phyloP scores from a whole-genome alignment of 2,113 vertebrate species.

The Channa maculata region DNA sequence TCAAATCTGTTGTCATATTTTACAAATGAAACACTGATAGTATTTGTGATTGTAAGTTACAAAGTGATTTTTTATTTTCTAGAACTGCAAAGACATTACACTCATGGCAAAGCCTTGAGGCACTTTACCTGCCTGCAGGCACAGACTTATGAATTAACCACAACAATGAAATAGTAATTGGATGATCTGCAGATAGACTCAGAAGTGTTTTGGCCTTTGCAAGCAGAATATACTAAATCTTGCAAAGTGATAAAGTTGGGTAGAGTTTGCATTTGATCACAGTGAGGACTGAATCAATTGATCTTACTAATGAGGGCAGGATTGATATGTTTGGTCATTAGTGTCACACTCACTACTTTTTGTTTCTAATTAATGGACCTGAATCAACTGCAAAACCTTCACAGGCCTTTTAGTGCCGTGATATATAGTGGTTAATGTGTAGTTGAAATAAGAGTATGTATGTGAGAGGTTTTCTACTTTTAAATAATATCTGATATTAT shows the following conservation, averaged over 20 bases:
- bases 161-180: conserved; percentile 8
- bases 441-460: conserved; percentile 6
- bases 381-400: conserved; percentile 26
- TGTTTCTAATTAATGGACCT: conserved; percentile 19
- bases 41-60: neutral
- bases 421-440: conserved; percentile 6
- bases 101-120: neutral
- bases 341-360: conserved; percentile 29
- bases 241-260: conserved; percentile 6
- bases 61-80: neutral
- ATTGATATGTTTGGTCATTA: conserved; percentile 43
- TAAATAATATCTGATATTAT: conserved; percentile 21
- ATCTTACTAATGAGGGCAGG: conserved; percentile 49
- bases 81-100: neutral
- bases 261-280: neutral
- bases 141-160: conserved; percentile 15
- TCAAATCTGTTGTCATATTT: neutral
- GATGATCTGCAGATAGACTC: conserved; percentile 19
- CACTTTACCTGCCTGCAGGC: neutral
- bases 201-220: conserved; percentile 3
- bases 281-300: conserved; percentile 29
- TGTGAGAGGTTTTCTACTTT: conserved; percentile 22
- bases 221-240: conserved; percentile 13
- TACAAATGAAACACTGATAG: neutral
- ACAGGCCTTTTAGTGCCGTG: neutral